Conservation (phyloP, 2,888 invertebrate genomes). For the Pachymerium ferrugineum region DNA sequence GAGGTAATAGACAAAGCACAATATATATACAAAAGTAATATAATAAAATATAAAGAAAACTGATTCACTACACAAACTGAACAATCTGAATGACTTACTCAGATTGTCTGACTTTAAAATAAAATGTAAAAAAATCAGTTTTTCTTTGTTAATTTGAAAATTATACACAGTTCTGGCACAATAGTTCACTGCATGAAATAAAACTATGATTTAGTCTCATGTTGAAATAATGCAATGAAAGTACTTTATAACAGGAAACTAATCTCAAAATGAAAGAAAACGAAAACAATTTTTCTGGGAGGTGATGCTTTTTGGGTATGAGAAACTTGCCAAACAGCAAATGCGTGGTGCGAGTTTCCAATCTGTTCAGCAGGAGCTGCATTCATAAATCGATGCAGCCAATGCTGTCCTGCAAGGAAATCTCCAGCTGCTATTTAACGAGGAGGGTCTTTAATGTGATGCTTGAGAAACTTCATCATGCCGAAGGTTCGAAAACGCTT, state of each 20-base stretch:
- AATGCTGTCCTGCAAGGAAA: constrained; percentile 35
- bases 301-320: constrained; percentile 25
- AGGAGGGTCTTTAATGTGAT: constrained; percentile 61
- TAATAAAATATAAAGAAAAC: not conserved
- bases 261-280: constrained; percentile 23
- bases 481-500: constrained; percentile 92
- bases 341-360: constrained; percentile 20
- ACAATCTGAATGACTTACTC: constrained; percentile 11
- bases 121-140: too few species aligned
- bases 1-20: constrained; percentile 27
- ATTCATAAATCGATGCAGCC: constrained; percentile 28
- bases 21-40: constrained; percentile 12
- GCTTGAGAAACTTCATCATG: constrained; percentile 94
- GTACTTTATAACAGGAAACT: constrained; percentile 1
- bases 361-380: constrained; percentile 25
- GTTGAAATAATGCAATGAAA: constrained; percentile 12
- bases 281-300: constrained; percentile 12
- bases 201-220: constrained; percentile 16
- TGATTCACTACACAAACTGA: not conserved
- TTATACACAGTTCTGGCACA: constrained; percentile 1
- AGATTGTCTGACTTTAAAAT: not conserved
- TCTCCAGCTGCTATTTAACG: constrained; percentile 17
- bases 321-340: constrained; percentile 27
- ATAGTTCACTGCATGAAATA: constrained; percentile 13
- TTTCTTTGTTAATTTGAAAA: too few species aligned